Evolutionary conservation across 2,113 vertebrate genomes (phyloP).

Genomic region (Petrocephalus microphthalmus): DNA sequence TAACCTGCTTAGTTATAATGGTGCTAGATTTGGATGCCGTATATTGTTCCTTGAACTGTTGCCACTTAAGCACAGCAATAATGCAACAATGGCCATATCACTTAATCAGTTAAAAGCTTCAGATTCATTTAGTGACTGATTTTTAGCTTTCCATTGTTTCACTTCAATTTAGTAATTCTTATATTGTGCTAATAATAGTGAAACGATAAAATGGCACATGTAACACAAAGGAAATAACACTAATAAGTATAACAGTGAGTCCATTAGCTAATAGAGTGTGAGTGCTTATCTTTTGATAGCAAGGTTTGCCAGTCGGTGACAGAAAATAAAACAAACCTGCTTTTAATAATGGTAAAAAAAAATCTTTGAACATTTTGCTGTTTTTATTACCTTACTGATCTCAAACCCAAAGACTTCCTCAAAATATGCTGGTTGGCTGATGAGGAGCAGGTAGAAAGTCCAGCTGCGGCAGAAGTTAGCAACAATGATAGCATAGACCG

Average conservation of each 20-base stretch:
- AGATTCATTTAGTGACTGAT: not conserved
- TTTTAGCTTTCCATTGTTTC: not conserved
- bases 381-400: slow-evolving; percentile 75
- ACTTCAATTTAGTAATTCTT: not conserved
- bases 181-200: not conserved
- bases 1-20: not conserved
- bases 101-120: not conserved
- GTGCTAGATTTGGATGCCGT: not conserved
- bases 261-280: not conserved
- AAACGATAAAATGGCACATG: not conserved
- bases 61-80: not conserved
- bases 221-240: not conserved
- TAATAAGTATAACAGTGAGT: not conserved
- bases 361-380: not conserved
- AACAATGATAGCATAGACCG: slow-evolving; percentile 85
- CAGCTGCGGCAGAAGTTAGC: slow-evolving; percentile 88
- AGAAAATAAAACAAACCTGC: not conserved
- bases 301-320: not conserved
- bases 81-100: not conserved
- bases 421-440: slow-evolving; percentile 86
- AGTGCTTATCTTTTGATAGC: not conserved
- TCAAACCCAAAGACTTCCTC: slow-evolving; percentile 88
- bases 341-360: not conserved
- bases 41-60: not conserved
- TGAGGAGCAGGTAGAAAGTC: slow-evolving; percentile 87